These are phyloP conservation scores for Ctenochaetus hawaiiensis DNA, from an alignment of 2,797 vertebrate genomes.

Conservation along the genomic window DNA sequence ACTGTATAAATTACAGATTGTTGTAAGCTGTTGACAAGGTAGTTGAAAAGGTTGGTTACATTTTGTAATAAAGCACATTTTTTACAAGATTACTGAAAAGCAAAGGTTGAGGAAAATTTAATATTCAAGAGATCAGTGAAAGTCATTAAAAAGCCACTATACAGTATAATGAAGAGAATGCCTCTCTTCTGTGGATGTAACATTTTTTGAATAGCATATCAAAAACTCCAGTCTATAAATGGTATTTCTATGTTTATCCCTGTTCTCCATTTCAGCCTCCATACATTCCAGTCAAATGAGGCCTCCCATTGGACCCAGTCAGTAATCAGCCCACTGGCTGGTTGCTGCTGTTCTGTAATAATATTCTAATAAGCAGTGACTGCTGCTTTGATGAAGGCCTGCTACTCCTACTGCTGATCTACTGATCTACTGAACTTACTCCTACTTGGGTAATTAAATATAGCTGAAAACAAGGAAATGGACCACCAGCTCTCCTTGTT, in stretches of 20 bases:
- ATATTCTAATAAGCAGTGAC: constrained; percentile 88
- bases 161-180: constrained; percentile 22
- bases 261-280: constrained; percentile 79
- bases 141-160: constrained; percentile 9
- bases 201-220: constrained; percentile 52
- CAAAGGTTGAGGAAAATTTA: neutral
- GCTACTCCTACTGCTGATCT: constrained; percentile 83
- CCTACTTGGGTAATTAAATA: constrained; percentile 83
- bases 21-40: neutral
- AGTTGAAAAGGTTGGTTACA: neutral
- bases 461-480: constrained; percentile 76
- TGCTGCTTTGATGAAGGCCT: constrained; percentile 83
- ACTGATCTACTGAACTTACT: constrained; percentile 77
- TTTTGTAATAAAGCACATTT: neutral
- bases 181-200: constrained; percentile 9
- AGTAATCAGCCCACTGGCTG: constrained; percentile 86
- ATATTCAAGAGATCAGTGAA: constrained; percentile 15
- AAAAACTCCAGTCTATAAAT: constrained; percentile 72
- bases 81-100: neutral
- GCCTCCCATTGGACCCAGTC: constrained; percentile 84
- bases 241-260: constrained; percentile 79
- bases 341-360: constrained; percentile 87
- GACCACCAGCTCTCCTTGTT: constrained; percentile 77
- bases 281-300: constrained; percentile 87
- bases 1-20: constrained; percentile 1